phyloP scores from a whole-genome alignment of 2,797 vertebrate genomes.

The Chanos chanos region DNA sequence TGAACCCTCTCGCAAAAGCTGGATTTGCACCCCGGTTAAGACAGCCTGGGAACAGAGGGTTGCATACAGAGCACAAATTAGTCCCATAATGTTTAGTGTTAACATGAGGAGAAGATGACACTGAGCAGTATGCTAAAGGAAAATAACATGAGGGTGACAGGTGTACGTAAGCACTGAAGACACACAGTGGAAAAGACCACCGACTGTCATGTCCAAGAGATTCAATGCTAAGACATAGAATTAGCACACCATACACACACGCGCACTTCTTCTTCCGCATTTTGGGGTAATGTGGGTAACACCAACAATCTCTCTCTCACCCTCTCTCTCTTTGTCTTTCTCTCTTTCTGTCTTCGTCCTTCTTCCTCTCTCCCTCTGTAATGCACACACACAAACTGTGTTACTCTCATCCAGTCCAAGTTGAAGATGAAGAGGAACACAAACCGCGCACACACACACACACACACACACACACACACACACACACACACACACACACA shows the following conservation, averaged over 20 bases:
- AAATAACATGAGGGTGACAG: background rate
- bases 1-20: slow-evolving; percentile 1
- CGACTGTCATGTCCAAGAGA: slow-evolving; percentile 3
- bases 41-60: slow-evolving; percentile 10
- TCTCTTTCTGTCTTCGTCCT: too few species aligned
- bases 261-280: too few species aligned
- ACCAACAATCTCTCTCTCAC: too few species aligned
- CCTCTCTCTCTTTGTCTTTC: too few species aligned
- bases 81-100: slow-evolving; percentile 9
- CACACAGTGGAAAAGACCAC: background rate
- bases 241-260: background rate
- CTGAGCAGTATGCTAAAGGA: background rate
- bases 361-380: background rate
- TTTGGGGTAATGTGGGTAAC: too few species aligned
- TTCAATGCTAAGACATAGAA: background rate
- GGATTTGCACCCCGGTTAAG: slow-evolving; percentile 13
- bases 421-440: background rate
- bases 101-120: background rate
- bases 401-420: background rate
- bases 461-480: too few species aligned
- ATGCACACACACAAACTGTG: background rate
- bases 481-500: too few species aligned
- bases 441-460: too few species aligned
- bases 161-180: slow-evolving; percentile 11
- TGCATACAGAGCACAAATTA: too few species aligned